Evolutionary conservation across 1,140 invertebrate species (phyloP).

Genomic region (Lordiphosa mommai): DNA sequence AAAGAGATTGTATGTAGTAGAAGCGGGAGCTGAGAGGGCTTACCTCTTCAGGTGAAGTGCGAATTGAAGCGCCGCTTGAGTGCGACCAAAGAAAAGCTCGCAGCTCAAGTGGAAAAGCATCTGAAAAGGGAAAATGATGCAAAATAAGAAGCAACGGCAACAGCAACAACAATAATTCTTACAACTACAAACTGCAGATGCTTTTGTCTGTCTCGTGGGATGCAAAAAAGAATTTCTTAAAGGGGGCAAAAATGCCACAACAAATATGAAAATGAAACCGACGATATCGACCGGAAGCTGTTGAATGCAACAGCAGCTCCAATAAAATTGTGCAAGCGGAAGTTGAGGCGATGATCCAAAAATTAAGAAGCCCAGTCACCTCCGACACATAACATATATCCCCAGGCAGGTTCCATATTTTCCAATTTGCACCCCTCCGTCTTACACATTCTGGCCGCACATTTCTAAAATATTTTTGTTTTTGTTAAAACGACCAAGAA

Average conservation of each 20-base stretch:
- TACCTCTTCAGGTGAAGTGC: conserved; percentile 62
- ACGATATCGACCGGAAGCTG: conserved; percentile 27
- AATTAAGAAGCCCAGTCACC: no score
- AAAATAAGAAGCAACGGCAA: conserved; percentile 26
- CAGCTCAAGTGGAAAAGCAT: conserved; percentile 54
- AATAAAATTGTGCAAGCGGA: no score
- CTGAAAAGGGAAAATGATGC: conserved; percentile 24
- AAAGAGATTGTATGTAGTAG: not conserved
- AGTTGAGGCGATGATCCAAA: no score
- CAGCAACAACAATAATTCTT: not conserved
- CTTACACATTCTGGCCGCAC: conserved; percentile 19
- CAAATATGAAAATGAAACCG: conserved; percentile 14
- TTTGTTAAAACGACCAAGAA: conserved; percentile 26
- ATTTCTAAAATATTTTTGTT: conserved; percentile 54
- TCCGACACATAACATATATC: no score
- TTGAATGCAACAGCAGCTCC: no score
- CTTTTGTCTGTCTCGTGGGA: conserved; percentile 26
- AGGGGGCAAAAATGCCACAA: conserved; percentile 5
- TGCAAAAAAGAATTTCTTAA: not conserved
- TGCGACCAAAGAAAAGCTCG: conserved; percentile 51
- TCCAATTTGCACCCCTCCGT: no score
- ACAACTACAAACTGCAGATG: conserved; percentile 18
- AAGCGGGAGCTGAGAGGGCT: conserved; percentile 1
- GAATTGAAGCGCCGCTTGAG: conserved; percentile 56
- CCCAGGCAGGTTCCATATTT: no score